A percentile compares a stretch with the other conserved stretches of the same genome.
Conservation (phyloP, 1,140 invertebrate species). For the Dufourea novaeangliae region DNA sequence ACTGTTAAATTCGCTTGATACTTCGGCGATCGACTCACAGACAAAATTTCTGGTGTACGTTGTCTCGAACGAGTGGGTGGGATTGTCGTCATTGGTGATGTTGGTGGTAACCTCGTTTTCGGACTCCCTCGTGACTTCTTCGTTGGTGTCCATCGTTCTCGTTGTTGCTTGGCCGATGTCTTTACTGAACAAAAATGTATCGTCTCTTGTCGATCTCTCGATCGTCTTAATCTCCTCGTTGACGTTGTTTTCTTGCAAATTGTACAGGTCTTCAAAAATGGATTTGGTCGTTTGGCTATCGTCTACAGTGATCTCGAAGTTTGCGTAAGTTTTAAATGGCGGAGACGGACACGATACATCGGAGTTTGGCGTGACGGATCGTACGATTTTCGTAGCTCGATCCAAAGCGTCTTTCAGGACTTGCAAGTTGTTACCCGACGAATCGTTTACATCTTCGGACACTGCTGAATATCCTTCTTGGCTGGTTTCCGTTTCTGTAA, state of each 20-base stretch:
- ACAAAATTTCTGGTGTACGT: slow-evolving; percentile 31
- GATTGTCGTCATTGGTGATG: neutral
- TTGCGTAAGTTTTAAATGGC: slow-evolving; percentile 18
- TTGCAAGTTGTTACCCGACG: slow-evolving; percentile 11
- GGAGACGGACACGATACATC: slow-evolving; percentile 21
- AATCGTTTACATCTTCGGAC: neutral
- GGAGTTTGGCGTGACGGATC: slow-evolving; percentile 36
- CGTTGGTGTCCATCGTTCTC: neutral
- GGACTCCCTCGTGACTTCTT: neutral
- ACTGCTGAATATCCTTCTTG: neutral
- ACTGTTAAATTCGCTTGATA: slow-evolving; percentile 18
- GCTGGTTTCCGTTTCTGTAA: slow-evolving; percentile 3
- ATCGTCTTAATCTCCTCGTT: slow-evolving; percentile 60
- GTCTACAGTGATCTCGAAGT: slow-evolving; percentile 19
- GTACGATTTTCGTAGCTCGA: slow-evolving; percentile 69
- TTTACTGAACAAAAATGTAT: neutral
- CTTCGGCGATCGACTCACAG: slow-evolving; percentile 56
- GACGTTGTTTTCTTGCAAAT: slow-evolving; percentile 32
- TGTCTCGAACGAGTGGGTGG: neutral
- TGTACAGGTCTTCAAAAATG: slow-evolving; percentile 61
- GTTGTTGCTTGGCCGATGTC: neutral
- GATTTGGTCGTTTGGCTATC: slow-evolving; percentile 34
- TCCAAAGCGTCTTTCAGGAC: slow-evolving; percentile 69
- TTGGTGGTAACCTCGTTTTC: neutral
- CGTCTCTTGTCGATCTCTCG: slow-evolving; percentile 35